These are phyloP conservation scores for Tineola bisselliella DNA, from an alignment of 2,888 invertebrate species.

Conservation along the genomic window DNA sequence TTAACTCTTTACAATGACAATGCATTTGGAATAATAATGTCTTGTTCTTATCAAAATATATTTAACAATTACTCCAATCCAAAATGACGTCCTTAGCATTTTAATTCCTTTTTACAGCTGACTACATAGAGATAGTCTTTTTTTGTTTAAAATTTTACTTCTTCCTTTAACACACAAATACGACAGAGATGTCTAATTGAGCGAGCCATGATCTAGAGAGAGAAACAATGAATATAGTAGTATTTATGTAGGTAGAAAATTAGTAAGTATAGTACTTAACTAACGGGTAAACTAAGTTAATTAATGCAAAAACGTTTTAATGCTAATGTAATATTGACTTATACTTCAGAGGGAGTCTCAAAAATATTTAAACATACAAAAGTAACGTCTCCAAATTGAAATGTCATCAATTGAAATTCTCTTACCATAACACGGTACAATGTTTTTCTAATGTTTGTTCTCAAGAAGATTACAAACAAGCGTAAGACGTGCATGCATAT, in stretches of 20 bases:
- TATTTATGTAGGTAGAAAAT: neutral
- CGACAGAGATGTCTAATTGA: no score
- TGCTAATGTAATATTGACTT: conserved; percentile 2
- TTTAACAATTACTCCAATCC: neutral
- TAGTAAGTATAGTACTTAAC: neutral
- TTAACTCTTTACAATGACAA: conserved; percentile 4
- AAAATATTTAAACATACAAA: conserved; percentile 13
- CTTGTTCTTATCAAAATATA: neutral
- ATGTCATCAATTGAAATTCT: conserved; percentile 31
- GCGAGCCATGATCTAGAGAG: no score
- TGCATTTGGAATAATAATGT: neutral
- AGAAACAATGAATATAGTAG: no score
- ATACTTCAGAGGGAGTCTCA: neutral
- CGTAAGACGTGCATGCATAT: conserved; percentile 36
- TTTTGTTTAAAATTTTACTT: no score
- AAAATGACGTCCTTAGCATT: no score
- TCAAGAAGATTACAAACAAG: conserved; percentile 57
- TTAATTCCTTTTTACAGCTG: no score
- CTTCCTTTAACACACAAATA: no score
- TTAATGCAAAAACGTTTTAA: neutral
- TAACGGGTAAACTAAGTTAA: neutral
- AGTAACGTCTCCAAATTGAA: conserved; percentile 30
- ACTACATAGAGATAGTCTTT: no score
- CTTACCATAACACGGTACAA: conserved; percentile 16
- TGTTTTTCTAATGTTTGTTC: conserved; percentile 61